These are phyloP conservation scores for Brotogeris chrysoptera DNA, from an alignment of 2,797 vertebrate genomes.

Conservation along the genomic window DNA sequence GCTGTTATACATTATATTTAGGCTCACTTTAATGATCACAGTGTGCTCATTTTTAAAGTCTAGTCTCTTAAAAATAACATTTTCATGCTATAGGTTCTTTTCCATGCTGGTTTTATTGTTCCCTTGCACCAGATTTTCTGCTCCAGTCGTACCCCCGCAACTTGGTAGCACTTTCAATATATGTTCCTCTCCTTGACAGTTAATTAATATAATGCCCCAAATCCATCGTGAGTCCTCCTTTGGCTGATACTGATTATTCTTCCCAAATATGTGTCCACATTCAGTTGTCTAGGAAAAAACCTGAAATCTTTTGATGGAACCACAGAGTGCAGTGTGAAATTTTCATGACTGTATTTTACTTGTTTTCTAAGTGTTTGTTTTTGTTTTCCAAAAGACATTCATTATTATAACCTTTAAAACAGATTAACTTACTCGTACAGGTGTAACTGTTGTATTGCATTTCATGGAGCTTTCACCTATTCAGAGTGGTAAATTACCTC, in stretches of 20 bases:
- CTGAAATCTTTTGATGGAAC: background rate
- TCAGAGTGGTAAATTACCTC: background rate
- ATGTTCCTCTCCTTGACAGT: background rate
- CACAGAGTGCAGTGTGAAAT: background rate
- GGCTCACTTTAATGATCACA: background rate
- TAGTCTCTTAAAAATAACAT: background rate
- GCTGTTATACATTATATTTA: background rate
- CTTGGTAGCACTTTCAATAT: background rate
- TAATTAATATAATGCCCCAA: background rate
- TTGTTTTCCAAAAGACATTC: background rate
- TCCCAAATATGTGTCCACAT: background rate
- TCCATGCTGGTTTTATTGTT: background rate
- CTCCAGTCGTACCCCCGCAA: background rate
- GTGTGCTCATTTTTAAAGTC: background rate
- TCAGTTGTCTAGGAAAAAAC: background rate
- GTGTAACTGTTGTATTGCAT: background rate
- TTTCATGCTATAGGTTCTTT: background rate
- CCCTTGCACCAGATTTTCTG: background rate
- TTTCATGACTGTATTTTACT: background rate
- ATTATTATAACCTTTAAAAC: background rate
- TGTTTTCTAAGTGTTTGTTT: background rate
- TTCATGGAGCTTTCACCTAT: background rate
- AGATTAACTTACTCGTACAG: background rate
- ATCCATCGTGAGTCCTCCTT: background rate
- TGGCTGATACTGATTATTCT: background rate